phyloP scores from a whole-genome alignment of 2,888 invertebrate species.

The Bugulina stolonifera region DNA sequence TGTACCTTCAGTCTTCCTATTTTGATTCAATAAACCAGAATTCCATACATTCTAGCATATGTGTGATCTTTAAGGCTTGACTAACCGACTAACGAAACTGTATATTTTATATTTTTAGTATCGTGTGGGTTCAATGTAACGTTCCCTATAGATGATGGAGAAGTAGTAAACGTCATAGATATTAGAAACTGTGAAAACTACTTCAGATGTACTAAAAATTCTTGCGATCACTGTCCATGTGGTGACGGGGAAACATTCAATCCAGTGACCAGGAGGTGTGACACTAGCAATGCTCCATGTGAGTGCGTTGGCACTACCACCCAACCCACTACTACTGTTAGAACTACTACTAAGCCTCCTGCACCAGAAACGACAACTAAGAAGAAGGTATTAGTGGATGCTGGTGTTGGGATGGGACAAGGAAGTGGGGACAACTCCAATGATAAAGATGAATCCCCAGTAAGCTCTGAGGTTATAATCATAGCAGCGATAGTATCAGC shows the following conservation, averaged over 20 bases:
- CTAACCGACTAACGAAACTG: too few species aligned
- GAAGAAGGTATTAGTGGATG: background rate
- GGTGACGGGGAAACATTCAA: conserved; percentile 21
- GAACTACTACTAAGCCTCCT: background rate
- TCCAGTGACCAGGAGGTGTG: background rate
- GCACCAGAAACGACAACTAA: background rate
- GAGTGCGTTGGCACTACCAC: background rate
- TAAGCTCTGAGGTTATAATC: conserved; percentile 12
- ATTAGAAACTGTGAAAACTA: conserved; percentile 20
- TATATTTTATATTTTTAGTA: background rate
- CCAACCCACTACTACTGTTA: background rate
- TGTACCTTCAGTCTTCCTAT: too few species aligned
- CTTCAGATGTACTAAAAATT: background rate
- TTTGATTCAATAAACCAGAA: too few species aligned
- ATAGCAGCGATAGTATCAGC: conserved; percentile 3
- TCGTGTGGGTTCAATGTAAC: background rate
- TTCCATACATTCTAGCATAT: background rate
- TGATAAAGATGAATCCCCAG: background rate
- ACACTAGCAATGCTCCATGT: background rate
- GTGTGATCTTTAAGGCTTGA: background rate
- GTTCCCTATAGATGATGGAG: background rate
- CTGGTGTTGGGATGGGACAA: background rate
- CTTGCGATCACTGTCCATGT: conserved; percentile 13
- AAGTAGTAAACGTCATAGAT: conserved; percentile 9
- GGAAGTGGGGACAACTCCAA: background rate